These are phyloP conservation scores for Girardia tigrina DNA, from an alignment of 2,888 invertebrate genomes.

Conservation along the genomic window DNA sequence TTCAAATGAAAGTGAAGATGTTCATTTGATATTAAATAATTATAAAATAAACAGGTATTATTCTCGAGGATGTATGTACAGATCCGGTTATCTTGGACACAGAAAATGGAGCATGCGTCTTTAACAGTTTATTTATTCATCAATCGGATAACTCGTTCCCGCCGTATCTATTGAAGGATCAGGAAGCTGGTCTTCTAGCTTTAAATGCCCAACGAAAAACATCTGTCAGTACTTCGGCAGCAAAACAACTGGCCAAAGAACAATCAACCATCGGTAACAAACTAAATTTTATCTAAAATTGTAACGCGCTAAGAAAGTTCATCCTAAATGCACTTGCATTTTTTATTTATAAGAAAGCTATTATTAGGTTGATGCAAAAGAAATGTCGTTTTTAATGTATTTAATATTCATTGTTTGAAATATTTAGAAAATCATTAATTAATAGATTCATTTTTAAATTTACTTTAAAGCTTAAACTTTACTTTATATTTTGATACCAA, in stretches of 20 bases:
- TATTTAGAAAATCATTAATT: no score
- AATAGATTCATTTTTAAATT: no score
- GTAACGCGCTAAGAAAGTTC: no score
- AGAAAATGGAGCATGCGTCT: not conserved
- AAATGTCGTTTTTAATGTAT: no score
- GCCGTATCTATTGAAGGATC: not conserved
- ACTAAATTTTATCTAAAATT: no score
- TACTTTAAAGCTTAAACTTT: no score
- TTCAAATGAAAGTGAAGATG: not conserved
- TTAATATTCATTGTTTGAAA: no score
- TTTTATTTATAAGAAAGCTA: no score
- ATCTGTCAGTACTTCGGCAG: not conserved
- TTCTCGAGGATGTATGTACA: not conserved
- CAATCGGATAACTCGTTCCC: not conserved
- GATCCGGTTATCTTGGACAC: not conserved
- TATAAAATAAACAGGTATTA: not conserved
- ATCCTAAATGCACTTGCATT: no score
- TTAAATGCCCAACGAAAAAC: not conserved
- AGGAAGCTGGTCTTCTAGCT: no score
- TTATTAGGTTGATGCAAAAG: no score
- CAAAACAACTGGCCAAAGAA: not conserved
- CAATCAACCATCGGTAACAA: not conserved
- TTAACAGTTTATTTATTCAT: not conserved
- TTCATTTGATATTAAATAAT: not conserved
- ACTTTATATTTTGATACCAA: no score